Evolutionary conservation across 2,797 vertebrate genomes (phyloP), one percentile per base, ranked within the genome.

Genomic region (Choloepus didactylus): DNA sequence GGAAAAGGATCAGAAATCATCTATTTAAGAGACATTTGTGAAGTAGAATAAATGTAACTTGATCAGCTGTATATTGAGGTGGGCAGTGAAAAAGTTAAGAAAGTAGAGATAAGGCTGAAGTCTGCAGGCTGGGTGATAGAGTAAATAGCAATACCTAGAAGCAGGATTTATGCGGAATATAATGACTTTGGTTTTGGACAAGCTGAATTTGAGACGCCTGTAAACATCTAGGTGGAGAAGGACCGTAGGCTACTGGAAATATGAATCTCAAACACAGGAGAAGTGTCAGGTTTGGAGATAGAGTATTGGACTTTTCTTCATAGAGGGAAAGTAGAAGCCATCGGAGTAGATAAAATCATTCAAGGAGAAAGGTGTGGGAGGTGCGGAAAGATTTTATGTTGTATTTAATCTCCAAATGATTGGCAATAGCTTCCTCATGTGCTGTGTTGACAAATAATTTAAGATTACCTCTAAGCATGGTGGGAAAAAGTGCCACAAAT

Each of bases 241-340:
- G 16, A 84, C 31, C 46, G 35, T 8, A 46, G 31, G 31, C 70
- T 76, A 75, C 14, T 67, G 25, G 51, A 92, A 56, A 59, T 54
- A 64, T 6, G 8, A 92, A 64, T 75, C 64, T 67, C 79, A 59
- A 94, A 79, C 79, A 82, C 49, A 89, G 73, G 60, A 69, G 69
- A 79, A 60, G 54, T 56, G n/a, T 72, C 38, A 84, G 67, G 16
- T 3, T 3, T 82, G 60, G n/a, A 49, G 38, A 27, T 16, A 62
- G n/a, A 84, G 9, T 66, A 31, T 81, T 14, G 54, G 23, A 59
- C 38, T 41, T 46, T 46, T 46, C 67, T 49, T 77, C 35, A 51
- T 23, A 81, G 67, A 69, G 67, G n/a, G 60, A 86, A 75, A 67
- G 38, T 51, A 25, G 73, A 81, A 89, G 49, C 54, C 9, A 31